Conservation (phyloP, 2,888 invertebrate genomes). For the Lutraria lutraria region DNA sequence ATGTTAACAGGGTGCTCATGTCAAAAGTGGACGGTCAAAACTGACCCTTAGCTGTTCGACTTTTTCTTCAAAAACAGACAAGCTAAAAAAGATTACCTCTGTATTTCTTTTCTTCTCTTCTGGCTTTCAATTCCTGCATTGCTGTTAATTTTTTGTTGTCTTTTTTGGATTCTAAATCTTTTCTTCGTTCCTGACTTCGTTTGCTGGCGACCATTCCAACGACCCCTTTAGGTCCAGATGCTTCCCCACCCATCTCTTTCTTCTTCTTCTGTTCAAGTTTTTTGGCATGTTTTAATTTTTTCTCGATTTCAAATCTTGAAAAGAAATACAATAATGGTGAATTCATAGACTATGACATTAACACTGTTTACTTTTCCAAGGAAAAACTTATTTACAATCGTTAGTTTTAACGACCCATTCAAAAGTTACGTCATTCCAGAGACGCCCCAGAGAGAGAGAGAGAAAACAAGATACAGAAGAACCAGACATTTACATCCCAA, state of each 20-base stretch:
- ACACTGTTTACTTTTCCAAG: not conserved
- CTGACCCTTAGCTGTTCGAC: no score
- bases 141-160: conserved; percentile 95
- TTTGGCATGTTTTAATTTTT: conserved; percentile 94
- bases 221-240: conserved; percentile 65
- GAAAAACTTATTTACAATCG: no score
- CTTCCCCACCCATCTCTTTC: conserved; percentile 82
- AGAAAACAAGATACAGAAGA: no score
- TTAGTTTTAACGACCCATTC: no score
- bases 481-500: no score
- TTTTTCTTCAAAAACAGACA: no score
- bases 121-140: conserved; percentile 96
- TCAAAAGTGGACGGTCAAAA: no score
- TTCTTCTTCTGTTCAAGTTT: conserved; percentile 90
- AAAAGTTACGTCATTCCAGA: no score
- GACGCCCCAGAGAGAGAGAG: no score
- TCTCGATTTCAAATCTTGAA: conserved; percentile 96
- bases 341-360: not conserved
- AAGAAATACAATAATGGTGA: not conserved
- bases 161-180: conserved; percentile 95
- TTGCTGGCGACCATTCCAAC: conserved; percentile 79
- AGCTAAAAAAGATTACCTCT: conserved; percentile 88
- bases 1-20: no score
- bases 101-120: conserved; percentile 95
- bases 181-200: conserved; percentile 93